Percentiles rank a stretch among this genome's conserved stretches.
Evolutionary conservation across 2,113 vertebrate species (phyloP).

Genomic region (Gulo gulo): DNA sequence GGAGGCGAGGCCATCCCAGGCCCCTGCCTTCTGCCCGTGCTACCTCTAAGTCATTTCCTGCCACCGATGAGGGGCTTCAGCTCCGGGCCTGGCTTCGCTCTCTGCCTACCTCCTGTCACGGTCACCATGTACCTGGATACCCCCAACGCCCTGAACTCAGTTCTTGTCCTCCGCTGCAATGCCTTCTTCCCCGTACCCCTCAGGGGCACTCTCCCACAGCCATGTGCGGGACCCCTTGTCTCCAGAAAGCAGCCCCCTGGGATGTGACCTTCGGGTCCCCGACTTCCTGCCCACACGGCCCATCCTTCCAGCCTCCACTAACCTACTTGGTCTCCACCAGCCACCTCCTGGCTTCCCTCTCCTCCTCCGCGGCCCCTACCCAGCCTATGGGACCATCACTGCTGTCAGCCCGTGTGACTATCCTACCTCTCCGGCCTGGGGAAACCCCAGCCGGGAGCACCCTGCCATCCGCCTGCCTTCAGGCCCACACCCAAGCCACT

Average conservation of each 20-base stretch:
- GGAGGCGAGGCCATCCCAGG: not conserved
- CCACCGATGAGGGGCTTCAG: not conserved
- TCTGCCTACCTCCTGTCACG: not conserved
- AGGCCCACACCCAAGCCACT: not conserved
- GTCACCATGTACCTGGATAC: not conserved
- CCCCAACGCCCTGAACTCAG: not conserved
- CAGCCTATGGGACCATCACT: accelerated
- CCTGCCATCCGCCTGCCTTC: not conserved
- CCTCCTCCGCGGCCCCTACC: not conserved
- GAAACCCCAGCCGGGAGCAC: not conserved
- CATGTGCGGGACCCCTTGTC: accelerated
- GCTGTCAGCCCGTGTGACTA: too few relatives aligned
- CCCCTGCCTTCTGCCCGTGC: not conserved
- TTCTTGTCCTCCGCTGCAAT: not conserved
- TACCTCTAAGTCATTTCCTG: not conserved
- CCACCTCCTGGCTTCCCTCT: not conserved
- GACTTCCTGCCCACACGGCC: not conserved
- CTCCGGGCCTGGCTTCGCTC: not conserved
- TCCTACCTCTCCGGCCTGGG: not conserved
- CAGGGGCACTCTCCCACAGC: not conserved
- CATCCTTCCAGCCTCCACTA: not conserved
- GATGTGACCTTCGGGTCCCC: not conserved
- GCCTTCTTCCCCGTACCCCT: not conserved
- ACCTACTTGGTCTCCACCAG: not conserved
- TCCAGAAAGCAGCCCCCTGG: not conserved